phyloP scores from a whole-genome alignment of 92 coral and sea anemone species.

The Parazoanthus darwini region DNA sequence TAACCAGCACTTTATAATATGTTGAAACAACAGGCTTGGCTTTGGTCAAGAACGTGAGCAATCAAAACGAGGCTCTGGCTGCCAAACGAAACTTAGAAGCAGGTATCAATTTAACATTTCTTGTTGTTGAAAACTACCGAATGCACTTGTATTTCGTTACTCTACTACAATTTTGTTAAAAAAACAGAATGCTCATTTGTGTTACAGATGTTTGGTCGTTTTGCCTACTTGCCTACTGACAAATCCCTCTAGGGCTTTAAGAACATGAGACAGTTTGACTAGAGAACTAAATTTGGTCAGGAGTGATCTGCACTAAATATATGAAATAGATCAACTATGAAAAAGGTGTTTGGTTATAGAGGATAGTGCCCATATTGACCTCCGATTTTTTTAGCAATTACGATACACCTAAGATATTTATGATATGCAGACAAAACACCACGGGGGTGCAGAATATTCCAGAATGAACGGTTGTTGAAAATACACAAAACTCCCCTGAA shows the following conservation, averaged over 20 bases:
- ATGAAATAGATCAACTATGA: neutral
- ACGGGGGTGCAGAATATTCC: neutral
- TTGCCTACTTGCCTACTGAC: no score
- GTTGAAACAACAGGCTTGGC: no score
- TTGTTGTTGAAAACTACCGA: no score
- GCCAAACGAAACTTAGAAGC: no score
- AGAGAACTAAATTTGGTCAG: constrained; percentile 1
- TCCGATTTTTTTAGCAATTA: constrained; percentile 1
- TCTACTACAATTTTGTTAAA: no score
- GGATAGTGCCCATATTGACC: neutral
- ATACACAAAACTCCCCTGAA: neutral
- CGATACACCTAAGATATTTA: neutral
- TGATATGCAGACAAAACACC: neutral
- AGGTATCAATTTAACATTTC: no score
- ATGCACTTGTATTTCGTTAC: no score
- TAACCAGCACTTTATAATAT: no score
- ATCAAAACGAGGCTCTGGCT: no score
- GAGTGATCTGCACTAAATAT: neutral
- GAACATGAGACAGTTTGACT: neutral
- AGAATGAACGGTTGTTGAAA: neutral
- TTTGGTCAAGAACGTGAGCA: no score
- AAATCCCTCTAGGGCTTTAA: neutral
- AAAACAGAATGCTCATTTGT: no score
- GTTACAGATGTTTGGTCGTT: no score
- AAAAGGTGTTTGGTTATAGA: neutral